These are phyloP conservation scores for human DNA, from an alignment of 2,113 vertebrate species.

Conservation along the genomic window GRCh38 chr19:29637001-29637500, in stretches of 20 bases:
- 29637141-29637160: slow-evolving; percentile 82
- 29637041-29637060: slow-evolving; percentile 88
- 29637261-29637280: slow-evolving; percentile 66
- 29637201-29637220: slow-evolving; percentile 78
- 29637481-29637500: slow-evolving; percentile 58
- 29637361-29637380: neutral
- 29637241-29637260: slow-evolving; percentile 64
- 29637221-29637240: slow-evolving; percentile 78
- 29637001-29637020: neutral
- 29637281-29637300: slow-evolving; percentile 4
- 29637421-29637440: neutral
- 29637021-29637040: slow-evolving; percentile 78
- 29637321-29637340: slow-evolving; percentile 4
- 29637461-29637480: neutral
- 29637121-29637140: slow-evolving; percentile 81
- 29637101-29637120: slow-evolving; percentile 79
- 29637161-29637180: slow-evolving; percentile 83
- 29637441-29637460: neutral
- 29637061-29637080: slow-evolving; percentile 82
- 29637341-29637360: neutral
- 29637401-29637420: slow-evolving; percentile 61
- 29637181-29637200: slow-evolving; percentile 75
- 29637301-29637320: slow-evolving; percentile 41
- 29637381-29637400: slow-evolving; percentile 51
- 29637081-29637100: slow-evolving; percentile 79